Evolutionary conservation across 2,797 vertebrate species (phyloP).

Genomic region (Tadarida brasiliensis): DNA sequence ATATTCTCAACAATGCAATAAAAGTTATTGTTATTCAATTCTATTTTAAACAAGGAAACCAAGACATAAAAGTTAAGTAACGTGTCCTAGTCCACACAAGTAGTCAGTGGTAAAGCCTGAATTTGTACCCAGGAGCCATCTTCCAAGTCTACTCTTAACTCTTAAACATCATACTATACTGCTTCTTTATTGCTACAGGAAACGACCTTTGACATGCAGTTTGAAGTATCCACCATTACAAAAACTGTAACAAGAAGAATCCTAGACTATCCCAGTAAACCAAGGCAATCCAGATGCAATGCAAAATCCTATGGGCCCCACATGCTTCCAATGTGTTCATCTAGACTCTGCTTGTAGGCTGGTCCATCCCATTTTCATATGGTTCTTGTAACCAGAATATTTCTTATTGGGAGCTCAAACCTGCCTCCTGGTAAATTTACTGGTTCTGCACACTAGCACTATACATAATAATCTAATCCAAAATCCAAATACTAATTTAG

Average conservation of each 20-base stretch:
- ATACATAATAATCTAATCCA: neutral
- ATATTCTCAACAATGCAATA: neutral
- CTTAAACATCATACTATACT: neutral
- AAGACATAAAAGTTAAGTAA: neutral
- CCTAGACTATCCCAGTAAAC: neutral
- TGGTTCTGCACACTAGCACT: neutral
- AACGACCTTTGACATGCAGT: neutral
- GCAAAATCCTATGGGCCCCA: neutral
- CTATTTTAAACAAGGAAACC: constrained; percentile 24
- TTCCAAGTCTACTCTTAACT: neutral
- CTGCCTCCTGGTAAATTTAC: neutral
- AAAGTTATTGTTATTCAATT: constrained; percentile 9
- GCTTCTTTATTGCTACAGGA: neutral
- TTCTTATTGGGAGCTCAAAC: neutral
- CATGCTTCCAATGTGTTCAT: neutral
- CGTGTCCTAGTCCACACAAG: neutral
- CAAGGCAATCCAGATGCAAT: neutral
- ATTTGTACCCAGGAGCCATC: neutral
- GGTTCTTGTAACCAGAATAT: neutral
- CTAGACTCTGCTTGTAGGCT: neutral
- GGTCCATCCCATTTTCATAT: neutral
- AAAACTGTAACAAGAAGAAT: neutral
- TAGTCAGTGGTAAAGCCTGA: neutral
- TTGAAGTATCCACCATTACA: neutral
- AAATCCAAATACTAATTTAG: neutral